Percentiles rank a stretch among this genome's conserved stretches.
These are phyloP conservation scores for Papilio aristodemus DNA, from an alignment of 1,140 invertebrate species.

Conservation along the genomic window DNA sequence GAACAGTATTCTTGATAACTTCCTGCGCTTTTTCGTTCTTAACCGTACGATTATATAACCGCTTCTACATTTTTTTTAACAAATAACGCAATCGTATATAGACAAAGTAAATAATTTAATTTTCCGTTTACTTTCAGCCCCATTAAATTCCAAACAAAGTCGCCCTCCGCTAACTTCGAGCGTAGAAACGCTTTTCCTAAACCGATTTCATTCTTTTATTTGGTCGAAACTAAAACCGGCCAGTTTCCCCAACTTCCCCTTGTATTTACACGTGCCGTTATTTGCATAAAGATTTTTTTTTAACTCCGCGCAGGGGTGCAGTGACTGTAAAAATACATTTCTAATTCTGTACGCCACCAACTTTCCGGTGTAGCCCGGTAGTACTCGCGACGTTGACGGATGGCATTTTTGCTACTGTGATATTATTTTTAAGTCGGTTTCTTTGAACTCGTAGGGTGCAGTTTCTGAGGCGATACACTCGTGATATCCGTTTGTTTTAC, in stretches of 20 bases:
- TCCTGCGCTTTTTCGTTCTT: too few relatives aligned
- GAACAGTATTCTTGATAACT: too few relatives aligned
- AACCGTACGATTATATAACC: too few relatives aligned
- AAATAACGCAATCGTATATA: background rate
- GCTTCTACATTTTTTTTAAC: background rate
- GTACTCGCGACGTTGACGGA: constrained; percentile 62
- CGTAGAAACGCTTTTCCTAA: constrained; percentile 29
- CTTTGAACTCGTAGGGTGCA: constrained; percentile 41
- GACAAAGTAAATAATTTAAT: constrained; percentile 31
- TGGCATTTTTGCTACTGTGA: constrained; percentile 57
- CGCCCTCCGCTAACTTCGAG: constrained; percentile 24
- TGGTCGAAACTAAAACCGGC: constrained; percentile 43
- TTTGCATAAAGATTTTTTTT: constrained; percentile 77
- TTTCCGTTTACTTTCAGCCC: constrained; percentile 31
- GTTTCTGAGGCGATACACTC: constrained; percentile 24
- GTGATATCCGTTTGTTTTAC: constrained; percentile 5
- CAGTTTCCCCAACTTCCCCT: constrained; percentile 48
- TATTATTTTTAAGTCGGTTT: constrained; percentile 61
- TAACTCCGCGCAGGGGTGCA: constrained; percentile 51
- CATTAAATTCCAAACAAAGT: constrained; percentile 36
- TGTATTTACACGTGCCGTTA: constrained; percentile 74
- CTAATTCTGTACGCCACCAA: constrained; percentile 68
- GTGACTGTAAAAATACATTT: constrained; percentile 75
- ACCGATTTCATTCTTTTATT: constrained; percentile 40
- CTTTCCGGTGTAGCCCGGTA: constrained; percentile 61